Conservation (phyloP, 2,888 invertebrate genomes). For the Torymus auratus region DNA sequence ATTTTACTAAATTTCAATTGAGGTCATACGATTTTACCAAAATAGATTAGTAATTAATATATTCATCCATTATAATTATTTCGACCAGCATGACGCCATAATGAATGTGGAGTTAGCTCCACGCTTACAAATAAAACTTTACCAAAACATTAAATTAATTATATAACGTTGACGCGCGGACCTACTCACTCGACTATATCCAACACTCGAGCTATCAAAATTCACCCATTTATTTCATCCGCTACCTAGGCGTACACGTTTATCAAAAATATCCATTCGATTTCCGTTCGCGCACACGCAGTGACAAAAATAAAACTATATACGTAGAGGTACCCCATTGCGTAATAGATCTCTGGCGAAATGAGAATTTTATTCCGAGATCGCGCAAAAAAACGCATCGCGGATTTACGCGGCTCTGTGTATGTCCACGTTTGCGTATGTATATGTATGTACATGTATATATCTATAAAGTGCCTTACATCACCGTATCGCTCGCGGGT, state of each 20-base stretch:
- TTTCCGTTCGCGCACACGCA: neutral
- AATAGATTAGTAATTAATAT: constrained; percentile 2
- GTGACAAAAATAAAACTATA: neutral
- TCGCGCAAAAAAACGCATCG: neutral
- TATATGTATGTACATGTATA: neutral
- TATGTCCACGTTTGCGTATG: neutral
- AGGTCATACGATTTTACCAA: no score
- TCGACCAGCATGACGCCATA: neutral
- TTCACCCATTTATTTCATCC: neutral
- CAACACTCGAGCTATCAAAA: neutral
- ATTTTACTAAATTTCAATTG: no score
- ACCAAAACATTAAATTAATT: no score
- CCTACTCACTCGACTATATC: no score
- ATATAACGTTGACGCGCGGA: no score
- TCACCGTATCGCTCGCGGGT: neutral
- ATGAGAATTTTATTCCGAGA: constrained; percentile 53
- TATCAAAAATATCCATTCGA: constrained; percentile 31
- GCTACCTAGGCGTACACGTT: constrained; percentile 1
- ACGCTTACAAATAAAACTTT: no score
- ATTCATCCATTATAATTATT: constrained; percentile 5
- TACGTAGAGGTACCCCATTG: neutral
- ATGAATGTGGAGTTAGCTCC: neutral
- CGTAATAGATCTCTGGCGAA: constrained; percentile 39
- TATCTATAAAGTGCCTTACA: constrained; percentile 31
- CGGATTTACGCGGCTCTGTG: neutral